Evolutionary conservation across 1,140 invertebrate species (phyloP), one percentile per base, ranked within the genome.

Genomic region (Drosophila prosaltans): DNA sequence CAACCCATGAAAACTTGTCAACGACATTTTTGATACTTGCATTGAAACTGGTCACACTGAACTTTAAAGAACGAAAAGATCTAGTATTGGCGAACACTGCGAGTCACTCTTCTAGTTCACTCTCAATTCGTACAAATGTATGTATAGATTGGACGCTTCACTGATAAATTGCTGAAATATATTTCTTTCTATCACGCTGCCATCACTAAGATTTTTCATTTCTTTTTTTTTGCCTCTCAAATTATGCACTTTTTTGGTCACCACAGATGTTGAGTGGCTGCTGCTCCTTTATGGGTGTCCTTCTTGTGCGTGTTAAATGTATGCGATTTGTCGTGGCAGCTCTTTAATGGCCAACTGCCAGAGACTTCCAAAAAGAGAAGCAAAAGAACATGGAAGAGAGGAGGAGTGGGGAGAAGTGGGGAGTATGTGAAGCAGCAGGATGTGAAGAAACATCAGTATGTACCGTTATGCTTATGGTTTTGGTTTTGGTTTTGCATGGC

Each of bases 301-400:
- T 66, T 61, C 59, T 67, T 82, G 72, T 80, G 76, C 78, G 80
- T 88, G 82, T 83, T 86, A 86, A 86, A 86, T 86, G 82, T 86
- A 77, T 86, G 83, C 83, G 76, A 86, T 88, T 86, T 86, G 83
- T 86, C 82, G 82, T 86, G 76, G 82, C 68, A 78, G 84, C 76
- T 88, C 80, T 82, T 83, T 86, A 88, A 89, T 88, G 83, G 83
- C 80, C 74, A 51, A 71, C 69, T 84, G 65, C 67, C 59, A 59
- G 57, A 59, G 57, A 51, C 57, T 32, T 9, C 21, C 21, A 26
- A 40, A 40, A 40, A 40, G 39, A 40, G 39, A 40, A 40, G 11
- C 11, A 5, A 36, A 36, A 2, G 11, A 3, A 43, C 21, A 3
- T 16, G 30, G 32, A 72, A 43, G 40, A 32, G 32, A 30, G 32